phyloP scores from a whole-genome alignment of 1,140 invertebrate genomes.

The Notospermus geniculatus region DNA sequence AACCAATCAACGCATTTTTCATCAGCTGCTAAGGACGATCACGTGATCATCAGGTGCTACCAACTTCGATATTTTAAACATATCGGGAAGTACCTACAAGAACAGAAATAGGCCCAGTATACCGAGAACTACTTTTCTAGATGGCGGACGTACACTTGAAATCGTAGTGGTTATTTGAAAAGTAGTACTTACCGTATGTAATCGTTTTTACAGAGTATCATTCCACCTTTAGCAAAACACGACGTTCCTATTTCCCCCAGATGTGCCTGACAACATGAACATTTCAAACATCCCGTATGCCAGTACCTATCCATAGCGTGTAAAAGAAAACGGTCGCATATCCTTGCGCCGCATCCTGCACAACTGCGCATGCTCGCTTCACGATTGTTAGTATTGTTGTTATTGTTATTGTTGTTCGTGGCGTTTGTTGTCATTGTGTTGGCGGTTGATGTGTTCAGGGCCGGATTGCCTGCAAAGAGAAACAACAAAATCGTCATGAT shows the following conservation, averaged over 20 bases:
- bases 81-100: too few relatives aligned
- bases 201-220: conserved; percentile 91
- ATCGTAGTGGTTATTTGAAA: too few relatives aligned
- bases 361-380: conserved; percentile 34
- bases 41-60: too few relatives aligned
- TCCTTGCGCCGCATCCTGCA: conserved; percentile 67
- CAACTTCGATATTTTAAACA: too few relatives aligned
- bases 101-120: too few relatives aligned
- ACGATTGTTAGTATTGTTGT: not conserved
- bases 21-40: too few relatives aligned
- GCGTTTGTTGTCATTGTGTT: conserved; percentile 6
- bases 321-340: conserved; percentile 82
- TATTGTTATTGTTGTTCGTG: conserved; percentile 5
- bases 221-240: conserved; percentile 85
- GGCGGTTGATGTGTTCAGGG: not conserved
- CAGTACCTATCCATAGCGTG: conserved; percentile 88
- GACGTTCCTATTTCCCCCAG: conserved; percentile 84
- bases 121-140: too few relatives aligned
- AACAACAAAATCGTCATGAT: too few relatives aligned
- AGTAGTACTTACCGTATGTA: conserved; percentile 76
- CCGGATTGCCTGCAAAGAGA: too few relatives aligned
- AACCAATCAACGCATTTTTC: too few relatives aligned
- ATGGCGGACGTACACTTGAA: too few relatives aligned
- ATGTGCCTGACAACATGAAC: conserved; percentile 79
- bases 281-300: conserved; percentile 89